Percentiles rank a stretch among this genome's conserved stretches.
Conservation (phyloP, 1,140 invertebrate genomes). For the Eriosoma lanigerum region DNA sequence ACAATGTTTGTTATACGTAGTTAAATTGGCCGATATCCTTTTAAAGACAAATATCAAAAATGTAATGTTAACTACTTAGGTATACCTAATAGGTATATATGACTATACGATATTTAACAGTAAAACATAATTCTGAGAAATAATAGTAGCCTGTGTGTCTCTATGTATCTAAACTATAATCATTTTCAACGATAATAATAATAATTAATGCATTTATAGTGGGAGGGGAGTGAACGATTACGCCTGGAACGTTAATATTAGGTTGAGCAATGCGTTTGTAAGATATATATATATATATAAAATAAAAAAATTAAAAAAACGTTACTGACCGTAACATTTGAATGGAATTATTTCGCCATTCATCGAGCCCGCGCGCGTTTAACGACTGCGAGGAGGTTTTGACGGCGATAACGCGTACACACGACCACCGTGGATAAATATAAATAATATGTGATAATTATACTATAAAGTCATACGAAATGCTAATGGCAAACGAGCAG, state of each 20-base stretch:
- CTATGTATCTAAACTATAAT: too few species aligned
- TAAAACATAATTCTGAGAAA: too few species aligned
- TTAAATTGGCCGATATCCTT: too few species aligned
- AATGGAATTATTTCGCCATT: slow-evolving; percentile 22
- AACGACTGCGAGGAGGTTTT: background rate
- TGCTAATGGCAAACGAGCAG: background rate
- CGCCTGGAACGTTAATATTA: background rate
- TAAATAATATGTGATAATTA: slow-evolving; percentile 27
- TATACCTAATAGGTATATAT: too few species aligned
- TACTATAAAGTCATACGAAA: background rate
- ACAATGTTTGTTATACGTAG: too few species aligned
- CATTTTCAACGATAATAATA: too few species aligned
- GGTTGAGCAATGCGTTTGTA: background rate
- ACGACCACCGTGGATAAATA: background rate
- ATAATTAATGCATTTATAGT: background rate
- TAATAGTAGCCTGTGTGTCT: too few species aligned
- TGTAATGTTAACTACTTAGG: too few species aligned
- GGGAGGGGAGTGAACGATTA: background rate
- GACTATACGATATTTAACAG: too few species aligned
- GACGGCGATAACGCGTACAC: background rate
- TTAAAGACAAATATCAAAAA: too few species aligned
- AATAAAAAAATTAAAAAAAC: too few species aligned
- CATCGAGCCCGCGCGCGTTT: background rate
- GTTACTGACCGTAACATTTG: background rate
- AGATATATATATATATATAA: too few species aligned